Conservation (phyloP, 2,113 vertebrate species). For the Beaufortia kweichowensis region DNA sequence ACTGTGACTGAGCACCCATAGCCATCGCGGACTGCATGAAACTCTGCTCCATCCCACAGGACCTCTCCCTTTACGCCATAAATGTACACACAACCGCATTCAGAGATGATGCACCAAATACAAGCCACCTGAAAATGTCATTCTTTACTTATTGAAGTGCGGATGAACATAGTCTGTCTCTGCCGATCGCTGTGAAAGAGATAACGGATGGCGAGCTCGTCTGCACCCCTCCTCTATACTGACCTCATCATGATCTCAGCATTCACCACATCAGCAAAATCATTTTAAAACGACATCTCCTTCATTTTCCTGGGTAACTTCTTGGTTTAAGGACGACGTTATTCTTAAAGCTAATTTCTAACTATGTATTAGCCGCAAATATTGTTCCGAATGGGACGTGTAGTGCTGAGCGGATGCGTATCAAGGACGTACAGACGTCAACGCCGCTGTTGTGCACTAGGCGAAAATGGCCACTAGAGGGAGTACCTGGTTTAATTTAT, state of each 20-base stretch:
- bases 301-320: background rate
- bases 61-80: constrained; percentile 46
- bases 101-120: constrained; percentile 1
- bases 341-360: background rate
- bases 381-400: background rate
- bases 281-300: background rate
- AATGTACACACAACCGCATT: constrained; percentile 32
- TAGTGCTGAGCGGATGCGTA: background rate
- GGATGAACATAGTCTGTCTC: background rate
- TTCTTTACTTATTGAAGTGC: background rate
- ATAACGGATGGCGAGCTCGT: background rate
- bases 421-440: constrained; percentile 26
- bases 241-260: constrained; percentile 59
- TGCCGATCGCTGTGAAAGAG: background rate
- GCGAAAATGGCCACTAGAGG: background rate
- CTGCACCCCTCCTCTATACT: constrained; percentile 52
- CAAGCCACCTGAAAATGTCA: constrained; percentile 15
- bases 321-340: background rate
- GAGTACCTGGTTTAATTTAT: background rate
- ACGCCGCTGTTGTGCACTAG: background rate
- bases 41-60: constrained; percentile 79
- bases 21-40: constrained; percentile 83
- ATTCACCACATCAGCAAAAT: constrained; percentile 34
- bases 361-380: background rate
- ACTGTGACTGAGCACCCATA: constrained; percentile 77